Base-by-base conservation (phyloP, 37 sponge, comb jelly and placozoan species). In the Lycopodina hypogea region DNA sequence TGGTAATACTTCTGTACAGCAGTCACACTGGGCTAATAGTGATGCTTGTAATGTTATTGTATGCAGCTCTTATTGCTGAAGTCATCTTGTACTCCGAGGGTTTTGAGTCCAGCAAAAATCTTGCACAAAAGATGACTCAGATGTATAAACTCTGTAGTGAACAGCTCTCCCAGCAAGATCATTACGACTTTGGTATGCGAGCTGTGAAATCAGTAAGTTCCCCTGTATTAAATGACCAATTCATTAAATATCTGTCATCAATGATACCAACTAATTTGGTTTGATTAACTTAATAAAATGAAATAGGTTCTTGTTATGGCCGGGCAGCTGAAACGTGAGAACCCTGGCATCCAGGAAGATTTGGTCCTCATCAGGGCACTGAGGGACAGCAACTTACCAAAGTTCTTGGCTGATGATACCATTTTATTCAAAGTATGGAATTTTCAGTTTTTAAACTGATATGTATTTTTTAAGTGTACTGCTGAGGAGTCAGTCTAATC, bases 131-230 rank as follows among this genome's bases (percentile, higher is more conserved):
- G 83, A 97, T 97, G 99, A 83, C 81, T 35, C 96, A 95, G 58
- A 97, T 97, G 99, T 97, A 97, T 90, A 95, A 95, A 80, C 85
- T 97, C 32, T 97, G 99, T 83, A 90, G 91, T 76, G 99, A 97
- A 69, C 99, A 97, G 73, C 77, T 97, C 23, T 97, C 99, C 24
- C 99, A 97, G 56, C 96, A 95, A 52, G 96, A 95, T 50, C 99
- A 97, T 81, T 97, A 97, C 72, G 99, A 97, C 68, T 97, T 97
- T 81, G 99, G 99, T 18, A 94, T 97, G 95, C 65, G 99, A 70
- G 99, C 99, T 4, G 99, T 97, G 51, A 97, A 97, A 52, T 97
- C 99, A 19, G 98, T 92, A 45, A 83, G 88, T 69, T 12, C 4
- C 30, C 39, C 8, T 4, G 28, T 21, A 35, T 21, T 68, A 68